Base-by-base conservation (phyloP, 2,888 invertebrate species). In the Cristatella mucedo region DNA sequence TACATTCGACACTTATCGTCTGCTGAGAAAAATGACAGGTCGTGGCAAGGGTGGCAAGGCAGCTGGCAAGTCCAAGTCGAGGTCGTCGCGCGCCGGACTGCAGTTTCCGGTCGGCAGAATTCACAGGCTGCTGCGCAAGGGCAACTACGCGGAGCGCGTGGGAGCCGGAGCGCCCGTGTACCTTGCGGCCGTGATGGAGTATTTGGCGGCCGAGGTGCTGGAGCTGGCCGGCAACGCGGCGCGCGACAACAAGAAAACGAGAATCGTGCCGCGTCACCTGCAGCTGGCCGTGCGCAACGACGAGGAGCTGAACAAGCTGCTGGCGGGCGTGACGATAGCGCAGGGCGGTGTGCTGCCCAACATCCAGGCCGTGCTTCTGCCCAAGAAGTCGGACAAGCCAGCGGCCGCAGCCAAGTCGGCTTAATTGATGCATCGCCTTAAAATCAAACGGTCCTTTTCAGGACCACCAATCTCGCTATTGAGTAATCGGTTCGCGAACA, bases 311-410 rank as follows among this genome's bases (percentile, higher is more conserved):
- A 79, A 78, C 60, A 77, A 75, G 59, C 67, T 83, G 37, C 63
- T 83, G 2, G 71, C 74, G 1, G 77, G 77, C 29, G 81, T 82
- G 1, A 81, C 80, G 19, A 82, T 84, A 56, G 76, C 80, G 20
- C 78, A 82, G 63, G 82, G 82, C 42, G 84, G 82, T 50, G 83
- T 83, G 0, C 61, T 84, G 55, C 82, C 82, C 0, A 77, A 77
- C 54, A 81, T 82, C 49, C 76, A 79, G 53, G 72, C 77, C 4
- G 74, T 76, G n/a, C 67, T 82, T 2, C 57, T 82, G 43, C 80
- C 80, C 40, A 80, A 78, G 70, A 76, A 78, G 66, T 75, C 76
- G 11, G 21, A 26, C 41, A 16, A 41, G 9, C n/a, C 33, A 15
- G 16, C 33, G 19, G 15, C 15, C 21, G n/a, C n/a, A n/a, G n/a